Evolutionary conservation across 2,888 invertebrate genomes (phyloP), one percentile per base, ranked within the genome.

Genomic region (Lepidochrysops patricia): DNA sequence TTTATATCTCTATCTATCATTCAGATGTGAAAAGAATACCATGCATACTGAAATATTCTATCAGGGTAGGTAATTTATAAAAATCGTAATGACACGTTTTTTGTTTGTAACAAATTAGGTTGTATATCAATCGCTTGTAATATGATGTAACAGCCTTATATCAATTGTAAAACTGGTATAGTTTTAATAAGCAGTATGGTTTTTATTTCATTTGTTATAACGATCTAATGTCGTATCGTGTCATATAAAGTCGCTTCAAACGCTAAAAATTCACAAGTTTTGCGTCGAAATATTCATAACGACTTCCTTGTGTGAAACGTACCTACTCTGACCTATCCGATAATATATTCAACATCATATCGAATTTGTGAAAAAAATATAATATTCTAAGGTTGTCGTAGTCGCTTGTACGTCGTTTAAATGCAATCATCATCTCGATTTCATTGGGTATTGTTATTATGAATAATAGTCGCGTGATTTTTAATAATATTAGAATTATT

Each of bases 211-310:
- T n/a, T n/a, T 2, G 3, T 43, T 9, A 19, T 19, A 43, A 43
- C 7, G 12, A 23, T 43, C 1, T 9, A 23, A 9, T 4, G 37
- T 43, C 43, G 43, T 43, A 23, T 43, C 43, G 43, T 43, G 3
- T 1, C 9, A 43, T 43, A 23, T 23, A 12, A 43, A 12, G 9
- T 19, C n/a, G 23, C 7, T 19, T 43, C 9, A 19, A 43, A 43
- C 9, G 12, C 25, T 50, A 26, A 25, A 26, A 50, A 50, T 50
- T 26, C 50, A 13, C 26, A n/a, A 26, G 50, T 50, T 50, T 50
- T 50, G 50, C 26, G 26, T 50, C 50, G 50, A 25, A 50, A 50
- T 50, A 50, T 43, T 50, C 50, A 50, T 50, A 26, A 50, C 50
- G 50, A 50, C 50, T 50, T 50, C 50, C 50, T 15, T 6, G 26